Conservation (phyloP, 2,797 vertebrate genomes). For the Pipistrellus nathusii region DNA sequence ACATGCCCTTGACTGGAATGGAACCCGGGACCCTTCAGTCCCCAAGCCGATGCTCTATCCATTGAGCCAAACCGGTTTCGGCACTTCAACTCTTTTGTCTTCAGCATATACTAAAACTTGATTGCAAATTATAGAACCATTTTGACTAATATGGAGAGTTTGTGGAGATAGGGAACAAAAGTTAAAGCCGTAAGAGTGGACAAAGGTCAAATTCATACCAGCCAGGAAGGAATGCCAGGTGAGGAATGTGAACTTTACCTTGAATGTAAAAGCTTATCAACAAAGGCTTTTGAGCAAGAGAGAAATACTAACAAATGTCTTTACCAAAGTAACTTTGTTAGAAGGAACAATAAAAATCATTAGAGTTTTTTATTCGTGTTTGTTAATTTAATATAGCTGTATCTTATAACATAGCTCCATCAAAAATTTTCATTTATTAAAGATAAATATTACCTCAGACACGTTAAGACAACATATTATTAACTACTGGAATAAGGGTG, state of each 20-base stretch:
- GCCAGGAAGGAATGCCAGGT: neutral
- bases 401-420: neutral
- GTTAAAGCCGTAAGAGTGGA: neutral
- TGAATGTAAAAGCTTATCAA: neutral
- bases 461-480: neutral
- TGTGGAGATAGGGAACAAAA: neutral
- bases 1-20: no score
- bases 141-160: neutral
- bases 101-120: neutral
- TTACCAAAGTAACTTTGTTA: neutral
- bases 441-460: neutral
- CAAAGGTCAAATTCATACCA: neutral
- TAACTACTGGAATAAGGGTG: neutral
- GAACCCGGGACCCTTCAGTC: no score
- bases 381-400: neutral
- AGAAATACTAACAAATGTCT: neutral
- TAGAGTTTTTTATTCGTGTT: neutral
- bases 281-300: neutral
- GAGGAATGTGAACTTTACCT: neutral
- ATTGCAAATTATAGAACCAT: constrained; percentile 5
- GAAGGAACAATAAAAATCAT: neutral
- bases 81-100: neutral
- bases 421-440: neutral
- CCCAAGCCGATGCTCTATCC: no score
- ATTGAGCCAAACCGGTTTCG: no score